Conservation (phyloP, 2,797 vertebrate genomes). For the Rhinichthys osculus region DNA sequence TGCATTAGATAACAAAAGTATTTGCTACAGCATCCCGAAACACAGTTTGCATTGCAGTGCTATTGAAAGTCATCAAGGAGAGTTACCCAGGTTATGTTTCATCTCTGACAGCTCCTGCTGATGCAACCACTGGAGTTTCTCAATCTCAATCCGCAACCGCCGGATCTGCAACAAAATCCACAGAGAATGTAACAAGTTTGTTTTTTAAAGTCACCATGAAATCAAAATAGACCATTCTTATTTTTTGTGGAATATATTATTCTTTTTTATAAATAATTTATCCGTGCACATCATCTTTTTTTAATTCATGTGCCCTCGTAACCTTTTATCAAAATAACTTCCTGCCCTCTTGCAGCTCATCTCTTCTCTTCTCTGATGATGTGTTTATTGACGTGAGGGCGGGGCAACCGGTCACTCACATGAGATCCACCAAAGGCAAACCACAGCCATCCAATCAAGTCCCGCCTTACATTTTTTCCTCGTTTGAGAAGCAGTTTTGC, state of each 20-base stretch:
- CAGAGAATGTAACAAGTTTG: background rate
- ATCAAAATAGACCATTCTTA: background rate
- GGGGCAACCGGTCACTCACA: background rate
- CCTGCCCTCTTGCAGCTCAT: background rate
- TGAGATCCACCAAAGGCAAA: background rate
- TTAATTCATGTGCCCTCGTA: background rate
- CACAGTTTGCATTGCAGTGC: background rate
- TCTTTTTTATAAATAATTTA: background rate
- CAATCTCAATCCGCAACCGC: slow-evolving; percentile 95
- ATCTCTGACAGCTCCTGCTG: slow-evolving; percentile 97
- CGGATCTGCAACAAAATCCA: slow-evolving; percentile 83
- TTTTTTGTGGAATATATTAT: background rate
- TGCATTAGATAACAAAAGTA: background rate
- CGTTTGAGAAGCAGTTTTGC: background rate
- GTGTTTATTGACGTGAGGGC: background rate
- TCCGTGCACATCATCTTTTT: background rate
- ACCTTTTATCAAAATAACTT: background rate
- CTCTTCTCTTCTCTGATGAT: background rate
- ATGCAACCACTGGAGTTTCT: slow-evolving; percentile 97
- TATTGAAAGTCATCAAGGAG: background rate
- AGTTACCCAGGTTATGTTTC: slow-evolving; percentile 94
- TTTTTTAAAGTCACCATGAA: background rate
- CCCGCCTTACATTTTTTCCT: background rate
- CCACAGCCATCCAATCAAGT: background rate
- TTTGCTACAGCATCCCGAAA: background rate